Percentiles rank a stretch among this genome's conserved stretches.
These are phyloP conservation scores for Indicator maculatus DNA, from an alignment of 2,113 vertebrate species.

Conservation along the genomic window DNA sequence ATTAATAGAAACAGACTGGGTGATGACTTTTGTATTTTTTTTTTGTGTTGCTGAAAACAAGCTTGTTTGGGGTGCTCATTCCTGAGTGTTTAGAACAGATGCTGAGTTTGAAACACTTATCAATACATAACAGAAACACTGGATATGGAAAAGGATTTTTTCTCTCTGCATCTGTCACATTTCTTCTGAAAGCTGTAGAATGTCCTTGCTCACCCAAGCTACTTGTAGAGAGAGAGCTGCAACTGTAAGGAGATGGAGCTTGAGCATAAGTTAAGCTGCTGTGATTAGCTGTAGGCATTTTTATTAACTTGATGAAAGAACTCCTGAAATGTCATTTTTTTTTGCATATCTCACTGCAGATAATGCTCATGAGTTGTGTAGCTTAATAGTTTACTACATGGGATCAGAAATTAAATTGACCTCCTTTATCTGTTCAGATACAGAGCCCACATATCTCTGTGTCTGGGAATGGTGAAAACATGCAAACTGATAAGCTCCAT, in stretches of 20 bases:
- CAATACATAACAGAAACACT: background rate
- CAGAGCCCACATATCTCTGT: background rate
- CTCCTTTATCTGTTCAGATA: background rate
- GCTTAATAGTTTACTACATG: background rate
- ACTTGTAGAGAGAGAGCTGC: background rate
- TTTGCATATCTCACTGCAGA: background rate
- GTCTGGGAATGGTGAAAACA: background rate
- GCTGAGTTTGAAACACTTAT: background rate
- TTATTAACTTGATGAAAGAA: background rate
- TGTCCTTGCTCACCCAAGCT: background rate
- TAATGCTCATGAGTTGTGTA: background rate
- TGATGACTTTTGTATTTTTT: background rate
- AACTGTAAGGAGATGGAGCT: background rate
- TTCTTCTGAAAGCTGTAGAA: background rate
- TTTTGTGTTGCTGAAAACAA: background rate
- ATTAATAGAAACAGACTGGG: background rate
- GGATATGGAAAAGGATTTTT: background rate
- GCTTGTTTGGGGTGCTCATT: background rate
- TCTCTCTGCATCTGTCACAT: background rate
- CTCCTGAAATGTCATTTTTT: background rate
- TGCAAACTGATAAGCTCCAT: background rate
- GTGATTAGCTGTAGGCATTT: background rate
- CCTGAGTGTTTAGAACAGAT: background rate
- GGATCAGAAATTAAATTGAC: constrained; percentile 19
- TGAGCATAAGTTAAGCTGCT: background rate